Evolutionary conservation across 1,140 invertebrate species (phyloP).

Genomic region (Drosophila willistoni): DNA sequence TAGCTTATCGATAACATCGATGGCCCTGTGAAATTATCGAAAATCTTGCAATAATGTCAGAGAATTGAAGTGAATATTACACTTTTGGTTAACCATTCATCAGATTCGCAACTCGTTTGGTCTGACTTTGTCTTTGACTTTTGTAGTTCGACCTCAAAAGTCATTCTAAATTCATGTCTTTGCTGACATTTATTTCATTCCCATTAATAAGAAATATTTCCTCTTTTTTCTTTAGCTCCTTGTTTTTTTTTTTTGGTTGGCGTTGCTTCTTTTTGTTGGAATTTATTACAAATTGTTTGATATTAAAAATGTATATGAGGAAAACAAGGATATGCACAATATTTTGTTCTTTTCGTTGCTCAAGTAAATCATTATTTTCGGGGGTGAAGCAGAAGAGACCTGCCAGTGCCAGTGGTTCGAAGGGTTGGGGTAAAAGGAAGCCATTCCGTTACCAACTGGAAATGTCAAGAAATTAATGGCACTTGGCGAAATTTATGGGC

Average conservation of each 20-base stretch:
- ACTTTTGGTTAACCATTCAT: no score
- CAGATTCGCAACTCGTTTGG: no score
- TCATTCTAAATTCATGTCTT: slow-evolving; percentile 38
- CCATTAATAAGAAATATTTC: slow-evolving; percentile 59
- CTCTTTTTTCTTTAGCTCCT: neutral
- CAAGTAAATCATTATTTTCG: slow-evolving; percentile 67
- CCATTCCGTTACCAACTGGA: slow-evolving; percentile 36
- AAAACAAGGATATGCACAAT: slow-evolving; percentile 13
- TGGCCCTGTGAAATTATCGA: no score
- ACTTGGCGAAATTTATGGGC: slow-evolving; percentile 69
- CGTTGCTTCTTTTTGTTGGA: slow-evolving; percentile 21
- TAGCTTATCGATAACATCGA: no score
- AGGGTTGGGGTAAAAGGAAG: neutral
- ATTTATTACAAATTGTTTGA: slow-evolving; percentile 79
- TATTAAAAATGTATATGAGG: slow-evolving; percentile 71
- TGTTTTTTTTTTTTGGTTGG: neutral
- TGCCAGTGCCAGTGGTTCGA: neutral
- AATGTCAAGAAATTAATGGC: slow-evolving; percentile 79
- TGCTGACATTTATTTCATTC: slow-evolving; percentile 65
- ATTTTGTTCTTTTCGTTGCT: slow-evolving; percentile 26
- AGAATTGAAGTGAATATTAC: no score
- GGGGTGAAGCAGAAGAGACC: neutral
- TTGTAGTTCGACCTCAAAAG: neutral
- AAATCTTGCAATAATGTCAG: no score
- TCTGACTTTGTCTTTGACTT: no score